A percentile compares a stretch with the other conserved stretches of the same genome.
Conservation (phyloP, 1,140 invertebrate species). For the Prorops nasuta region DNA sequence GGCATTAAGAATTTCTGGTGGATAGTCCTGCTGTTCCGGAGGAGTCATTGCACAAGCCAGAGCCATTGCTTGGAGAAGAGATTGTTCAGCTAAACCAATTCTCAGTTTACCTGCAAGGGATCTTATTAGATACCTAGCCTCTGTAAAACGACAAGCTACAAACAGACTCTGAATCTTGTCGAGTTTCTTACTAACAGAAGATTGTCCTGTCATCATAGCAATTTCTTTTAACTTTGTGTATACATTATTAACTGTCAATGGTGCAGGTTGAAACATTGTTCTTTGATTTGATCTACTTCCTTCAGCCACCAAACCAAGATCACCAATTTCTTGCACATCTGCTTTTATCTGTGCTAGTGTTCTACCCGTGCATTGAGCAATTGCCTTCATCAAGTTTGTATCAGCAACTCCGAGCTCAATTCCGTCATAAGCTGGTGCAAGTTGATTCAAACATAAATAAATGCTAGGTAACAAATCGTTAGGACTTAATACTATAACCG, state of each 20-base stretch:
- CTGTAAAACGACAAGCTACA: conserved; percentile 86
- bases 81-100: conserved; percentile 96
- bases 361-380: conserved; percentile 89
- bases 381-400: conserved; percentile 89
- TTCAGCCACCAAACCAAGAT: conserved; percentile 93
- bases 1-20: conserved; percentile 65
- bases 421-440: conserved; percentile 91
- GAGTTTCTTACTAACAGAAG: conserved; percentile 84
- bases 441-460: conserved; percentile 93
- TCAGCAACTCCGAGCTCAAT: conserved; percentile 93
- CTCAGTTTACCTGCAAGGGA: conserved; percentile 92
- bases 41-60: conserved; percentile 77
- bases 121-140: conserved; percentile 90
- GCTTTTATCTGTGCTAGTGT: conserved; percentile 82
- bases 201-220: conserved; percentile 79
- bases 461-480: conserved; percentile 87
- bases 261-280: conserved; percentile 79
- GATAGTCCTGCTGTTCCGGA: conserved; percentile 65
- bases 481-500: conserved; percentile 84
- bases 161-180: conserved; percentile 90
- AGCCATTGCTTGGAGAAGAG: conserved; percentile 88
- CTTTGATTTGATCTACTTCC: conserved; percentile 84
- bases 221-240: conserved; percentile 89
- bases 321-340: conserved; percentile 78
- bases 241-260: conserved; percentile 69